A percentile compares a stretch with the other conserved stretches of the same genome.
Evolutionary conservation across 2,888 invertebrate genomes (phyloP).

Genomic region (Scaptomyza caliginosa): DNA sequence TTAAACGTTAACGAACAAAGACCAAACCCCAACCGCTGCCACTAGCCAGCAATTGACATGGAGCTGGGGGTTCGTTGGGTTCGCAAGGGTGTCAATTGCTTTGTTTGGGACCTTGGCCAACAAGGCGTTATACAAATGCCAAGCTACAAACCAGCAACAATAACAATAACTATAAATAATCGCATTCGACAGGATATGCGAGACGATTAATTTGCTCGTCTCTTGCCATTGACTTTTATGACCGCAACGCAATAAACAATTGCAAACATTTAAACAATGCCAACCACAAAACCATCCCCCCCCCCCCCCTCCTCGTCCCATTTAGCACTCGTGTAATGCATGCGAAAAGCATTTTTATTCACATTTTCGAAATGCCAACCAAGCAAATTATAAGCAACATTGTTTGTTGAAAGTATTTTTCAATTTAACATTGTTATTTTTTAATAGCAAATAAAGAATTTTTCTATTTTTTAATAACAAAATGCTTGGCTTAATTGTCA

Average conservation of each 20-base stretch:
- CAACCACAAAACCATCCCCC: background rate
- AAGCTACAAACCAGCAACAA: slow-evolving; percentile 32
- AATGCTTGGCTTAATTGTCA: too few species aligned
- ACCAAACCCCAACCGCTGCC: background rate
- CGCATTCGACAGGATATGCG: slow-evolving; percentile 29
- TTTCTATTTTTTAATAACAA: too few species aligned
- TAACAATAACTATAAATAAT: slow-evolving; percentile 33
- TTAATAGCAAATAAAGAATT: too few species aligned
- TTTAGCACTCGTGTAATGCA: background rate
- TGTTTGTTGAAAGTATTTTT: too few species aligned
- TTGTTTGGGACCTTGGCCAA: slow-evolving; percentile 57
- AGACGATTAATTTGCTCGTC: slow-evolving; percentile 36
- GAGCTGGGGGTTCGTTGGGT: slow-evolving; percentile 3
- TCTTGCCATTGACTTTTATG: slow-evolving; percentile 17
- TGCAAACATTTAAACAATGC: slow-evolving; percentile 16
- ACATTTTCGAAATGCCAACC: too few species aligned
- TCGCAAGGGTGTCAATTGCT: slow-evolving; percentile 52
- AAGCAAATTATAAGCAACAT: too few species aligned
- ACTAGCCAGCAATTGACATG: slow-evolving; percentile 4
- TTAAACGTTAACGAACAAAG: slow-evolving; percentile 2
- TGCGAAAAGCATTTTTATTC: background rate
- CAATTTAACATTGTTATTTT: too few species aligned
- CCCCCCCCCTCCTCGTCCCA: background rate
- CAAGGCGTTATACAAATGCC: slow-evolving; percentile 54
- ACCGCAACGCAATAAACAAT: slow-evolving; percentile 24